Base-by-base conservation (phyloP, 2,888 invertebrate species). In the Sicus ferrugineus region DNA sequence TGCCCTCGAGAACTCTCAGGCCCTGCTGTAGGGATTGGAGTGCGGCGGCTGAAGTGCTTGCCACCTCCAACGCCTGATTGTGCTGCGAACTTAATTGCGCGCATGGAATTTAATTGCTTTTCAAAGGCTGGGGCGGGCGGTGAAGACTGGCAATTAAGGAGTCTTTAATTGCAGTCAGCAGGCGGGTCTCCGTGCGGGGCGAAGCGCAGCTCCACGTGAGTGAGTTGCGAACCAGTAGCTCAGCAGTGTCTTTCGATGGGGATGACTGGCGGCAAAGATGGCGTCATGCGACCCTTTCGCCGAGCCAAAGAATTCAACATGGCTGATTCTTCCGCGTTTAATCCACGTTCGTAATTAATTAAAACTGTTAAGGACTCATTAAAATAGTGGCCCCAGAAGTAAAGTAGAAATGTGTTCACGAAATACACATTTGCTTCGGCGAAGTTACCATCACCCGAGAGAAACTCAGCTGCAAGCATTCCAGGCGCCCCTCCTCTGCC, bases 61-160 rank as follows among this genome's bases (percentile, higher is more conserved):
- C 80, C 81, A 82, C 82, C 81, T 81, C 80, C 21, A 23, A 14
- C 26, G 34, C 23, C 56, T 26, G 16, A 6, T 16, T 42, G 58
- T 67, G 42, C 67, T 59, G 79, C 80, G 81, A 77, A 80, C 77
- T 81, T 82, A 82, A 82, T 83, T 82, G 83, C 79, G 81, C 82
- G 80, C 81, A 81, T 81, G 82, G 79, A 80, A 83, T 83, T 81
- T 82, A 81, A 82, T 82, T 83, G 83, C 83, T 82, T 82, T 81
- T 81, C 79, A 80, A 80, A 80, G 79, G 74, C 76, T 75, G 72
- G 72, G 74, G 80, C 76, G 77, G 76, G 80, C 69, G 69, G 71
- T 72, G 71, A 67, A 71, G 68, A 61, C 16, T 58, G 26, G 54
- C 31, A 31, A 34, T 42, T 11, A 62, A 56, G 48, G 28, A 46